Evolutionary conservation across 2,797 vertebrate species (phyloP), one percentile per base, ranked within the genome.

Genomic region (Chrysocyon brachyurus): DNA sequence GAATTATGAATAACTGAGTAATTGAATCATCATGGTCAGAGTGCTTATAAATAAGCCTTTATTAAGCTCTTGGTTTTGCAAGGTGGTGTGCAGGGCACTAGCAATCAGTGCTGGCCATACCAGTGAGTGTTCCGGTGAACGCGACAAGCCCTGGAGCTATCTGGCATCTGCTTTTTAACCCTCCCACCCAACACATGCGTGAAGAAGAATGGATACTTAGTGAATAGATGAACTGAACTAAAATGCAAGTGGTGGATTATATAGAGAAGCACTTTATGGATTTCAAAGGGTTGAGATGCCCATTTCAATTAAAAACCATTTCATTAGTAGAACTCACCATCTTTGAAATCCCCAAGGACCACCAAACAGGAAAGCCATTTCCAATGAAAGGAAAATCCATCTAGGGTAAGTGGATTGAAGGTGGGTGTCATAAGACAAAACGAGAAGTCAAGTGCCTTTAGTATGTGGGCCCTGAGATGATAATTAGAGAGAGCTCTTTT

Each of bases 1-100:
- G 93, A 97, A 97, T 86, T 85, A 82, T 64, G 92, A 93, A 94
- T 93, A 95, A 95, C 14, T 84, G 82, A 73, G 21, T 86, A 96
- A 96, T 89, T 91, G 87, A 92, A 73, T 92, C 91, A 83, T 77
- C 46, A 70, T 14, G 63, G 46, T 88, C 68, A 94, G 70, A 81
- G 95, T 49, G 77, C 33, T 91, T 89, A 90, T 75, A 90, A 89
- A 75, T 77, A 79, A 72, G 68, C 5, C 14, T 90, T 90, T 70
- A 87, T 87, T 49, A 82, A 89, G 21, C 40, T 68, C 11, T 61
- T 89, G 14, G 36, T 24, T 88, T 88, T 95, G 61, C 28, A 54
- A 91, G 54, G 31, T 26, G 36, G 40, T 24, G 2, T n/a, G 52
- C 73, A 81, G 57, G 49, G 31, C 31, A 78, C 75, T 77, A 11